Conservation (phyloP, 2,888 invertebrate genomes). For the Epinotia bilunana region DNA sequence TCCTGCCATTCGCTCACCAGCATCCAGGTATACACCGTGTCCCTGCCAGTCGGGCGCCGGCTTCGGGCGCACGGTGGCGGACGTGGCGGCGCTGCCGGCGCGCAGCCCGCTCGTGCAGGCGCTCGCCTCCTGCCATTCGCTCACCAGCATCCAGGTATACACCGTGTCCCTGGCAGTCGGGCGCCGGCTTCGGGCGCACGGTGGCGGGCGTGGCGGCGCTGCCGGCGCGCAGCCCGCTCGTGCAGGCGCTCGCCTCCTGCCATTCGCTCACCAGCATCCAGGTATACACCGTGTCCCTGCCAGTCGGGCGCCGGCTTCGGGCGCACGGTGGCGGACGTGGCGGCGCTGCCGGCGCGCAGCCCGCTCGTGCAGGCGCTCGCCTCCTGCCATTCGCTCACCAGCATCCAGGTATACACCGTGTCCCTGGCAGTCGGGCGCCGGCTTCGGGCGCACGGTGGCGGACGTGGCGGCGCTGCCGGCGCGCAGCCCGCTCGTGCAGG, state of each 20-base stretch:
- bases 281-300: constrained; percentile 63
- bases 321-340: constrained; percentile 59
- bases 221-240: constrained; percentile 3
- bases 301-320: background rate
- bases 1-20: constrained; percentile 11
- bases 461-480: background rate
- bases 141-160: constrained; percentile 63
- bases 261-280: constrained; percentile 10
- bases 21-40: constrained; percentile 63
- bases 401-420: background rate
- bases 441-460: constrained; percentile 58
- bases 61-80: constrained; percentile 58
- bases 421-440: background rate
- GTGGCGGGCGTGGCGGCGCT: constrained; percentile 59
- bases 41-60: background rate
- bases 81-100: background rate
- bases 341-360: background rate
- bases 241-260: constrained; percentile 6
- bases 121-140: constrained; percentile 4
- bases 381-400: constrained; percentile 8
- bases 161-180: background rate
- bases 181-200: background rate
- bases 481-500: background rate
- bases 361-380: constrained; percentile 5
- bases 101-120: constrained; percentile 8